Base-by-base conservation (phyloP, 2,888 invertebrate genomes). In the Tiliacea citrago region DNA sequence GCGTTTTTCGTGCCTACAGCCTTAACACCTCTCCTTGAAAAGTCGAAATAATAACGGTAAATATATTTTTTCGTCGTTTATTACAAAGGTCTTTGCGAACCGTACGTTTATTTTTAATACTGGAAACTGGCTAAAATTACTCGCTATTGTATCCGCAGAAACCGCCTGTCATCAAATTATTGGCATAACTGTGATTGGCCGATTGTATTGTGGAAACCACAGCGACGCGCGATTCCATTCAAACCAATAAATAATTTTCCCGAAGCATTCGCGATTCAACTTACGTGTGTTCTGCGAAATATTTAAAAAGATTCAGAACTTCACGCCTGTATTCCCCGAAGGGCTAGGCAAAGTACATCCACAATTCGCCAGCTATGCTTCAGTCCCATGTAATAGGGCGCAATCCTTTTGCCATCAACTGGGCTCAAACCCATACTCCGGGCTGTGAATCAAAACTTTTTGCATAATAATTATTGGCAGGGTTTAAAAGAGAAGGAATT, bases 391-490 rank as follows among this genome's bases (percentile, higher is more conserved):
- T 63, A 18, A 18, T 9, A 42, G 2, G 7, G 7, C 3, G 21
- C 24, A 2, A 24, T 2, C 21, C 18, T 21, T 7, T 72, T 24
- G 12, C 39, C 24, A 71, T 12, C 24, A 49, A 12, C 5, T 5
- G 0, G 29, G 7, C 29, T 8, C 12, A 42, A 58, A 42, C 21
- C 6, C 57, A 58, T 18, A 58, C 58, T 58, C 18, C 10, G 3
- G n/a, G 12, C 39, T 63, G n/a, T 51, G 5, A 67, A 24, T 24
- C 49, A 35, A 29, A 79, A 71, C 58, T 62, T 60, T 73, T 75
- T 75, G 51, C 68, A 77, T 73, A 82, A 77, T 73, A 82, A 83
- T 88, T 84, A 86, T 86, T 70, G 63, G 68, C 65, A 74, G 75
- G 69, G 61, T 83, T 82, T 77, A 81, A 83, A 81, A 67, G 60